Base-by-base conservation (phyloP, 2,113 vertebrate genomes). In the Alligator mississippiensis region DNA sequence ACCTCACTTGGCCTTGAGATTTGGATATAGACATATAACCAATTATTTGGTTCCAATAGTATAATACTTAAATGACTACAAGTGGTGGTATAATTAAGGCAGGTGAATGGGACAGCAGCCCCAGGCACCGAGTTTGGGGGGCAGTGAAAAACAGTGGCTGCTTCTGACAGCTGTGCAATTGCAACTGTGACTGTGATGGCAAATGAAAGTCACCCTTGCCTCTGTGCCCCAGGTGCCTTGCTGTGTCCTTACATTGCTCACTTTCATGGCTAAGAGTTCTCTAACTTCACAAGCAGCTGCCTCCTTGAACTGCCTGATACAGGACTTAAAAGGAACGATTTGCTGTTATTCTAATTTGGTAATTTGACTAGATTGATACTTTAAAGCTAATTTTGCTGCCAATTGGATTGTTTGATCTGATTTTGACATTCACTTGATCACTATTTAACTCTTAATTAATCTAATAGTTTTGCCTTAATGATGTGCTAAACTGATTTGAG, bases 1-100 rank as follows among this genome's bases (percentile, higher is more conserved):
- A 27, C 34, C 38, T n/a, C 60, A 13, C 8, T 66, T 27, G 30
- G 47, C n/a, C 19, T 58, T 22, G 5, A 59, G 0, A 0, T 15
- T 58, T 38, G 62, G n/a, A n/a, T 30, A 15, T 47, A 24, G 28
- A 47, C 47, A 66, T 34, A 74, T 0, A 2, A 90, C 28, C 28
- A 75, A 27, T 18, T 6, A 30, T 0, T 0, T 1, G 55, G 5
- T 60, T 77, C 47, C 70, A 74, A 13, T 47, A 30, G 19, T 74
- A 34, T 12, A 38, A 38, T 74, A 74, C 47, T 74, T 74, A 74
- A 19, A 19, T 34, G 58, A 38, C 55, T 28, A 38, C 58, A 59
- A 47, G 47, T 47, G 47, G 47, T 47, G 47, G 47, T 47, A 9
- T 47, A 47, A 47, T 47, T 47, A 47, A 47, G 47, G 47, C 47